These are phyloP conservation scores for Xenopus tropicalis DNA, from an alignment of 2,113 vertebrate genomes.

Conservation along the genomic window DNA sequence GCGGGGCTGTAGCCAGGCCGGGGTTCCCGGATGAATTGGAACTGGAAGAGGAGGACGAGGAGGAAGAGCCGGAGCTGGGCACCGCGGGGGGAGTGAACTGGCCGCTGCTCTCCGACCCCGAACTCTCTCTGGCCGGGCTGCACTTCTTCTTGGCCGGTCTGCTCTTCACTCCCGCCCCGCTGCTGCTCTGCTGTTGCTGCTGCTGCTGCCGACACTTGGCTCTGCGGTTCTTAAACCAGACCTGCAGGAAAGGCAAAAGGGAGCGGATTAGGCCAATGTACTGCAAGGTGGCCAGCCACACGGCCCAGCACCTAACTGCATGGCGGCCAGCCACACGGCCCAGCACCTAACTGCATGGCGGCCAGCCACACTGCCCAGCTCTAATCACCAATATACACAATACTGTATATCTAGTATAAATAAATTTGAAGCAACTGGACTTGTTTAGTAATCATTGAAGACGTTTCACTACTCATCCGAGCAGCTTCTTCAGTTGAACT, in stretches of 20 bases:
- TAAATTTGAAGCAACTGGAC: too few relatives aligned
- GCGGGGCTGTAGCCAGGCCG: constrained; percentile 66
- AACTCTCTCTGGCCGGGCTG: constrained; percentile 91
- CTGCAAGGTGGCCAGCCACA: too few relatives aligned
- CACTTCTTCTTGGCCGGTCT: constrained; percentile 94
- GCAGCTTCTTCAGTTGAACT: too few relatives aligned
- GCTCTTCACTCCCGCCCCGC: constrained; percentile 80
- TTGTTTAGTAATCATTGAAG: too few relatives aligned
- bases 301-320: too few relatives aligned
- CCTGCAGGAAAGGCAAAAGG: constrained; percentile 58
- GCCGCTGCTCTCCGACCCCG: constrained; percentile 91
- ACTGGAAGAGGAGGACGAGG: constrained; percentile 75
- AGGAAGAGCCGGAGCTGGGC: constrained; percentile 87
- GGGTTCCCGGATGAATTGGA: constrained; percentile 59
- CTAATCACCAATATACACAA: too few relatives aligned
- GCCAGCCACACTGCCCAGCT: too few relatives aligned
- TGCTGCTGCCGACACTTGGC: constrained; percentile 89
- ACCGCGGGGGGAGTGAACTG: constrained; percentile 93
- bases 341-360: too few relatives aligned
- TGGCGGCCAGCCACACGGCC: too few relatives aligned
- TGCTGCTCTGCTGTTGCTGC: constrained; percentile 85
- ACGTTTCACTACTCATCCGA: too few relatives aligned
- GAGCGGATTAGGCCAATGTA: too few relatives aligned
- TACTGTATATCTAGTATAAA: too few relatives aligned
- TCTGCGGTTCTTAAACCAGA: constrained; percentile 95